A percentile compares a stretch with the other conserved stretches of the same genome.
phyloP scores from a whole-genome alignment of 2,113 vertebrate genomes.

The Limanda limanda region DNA sequence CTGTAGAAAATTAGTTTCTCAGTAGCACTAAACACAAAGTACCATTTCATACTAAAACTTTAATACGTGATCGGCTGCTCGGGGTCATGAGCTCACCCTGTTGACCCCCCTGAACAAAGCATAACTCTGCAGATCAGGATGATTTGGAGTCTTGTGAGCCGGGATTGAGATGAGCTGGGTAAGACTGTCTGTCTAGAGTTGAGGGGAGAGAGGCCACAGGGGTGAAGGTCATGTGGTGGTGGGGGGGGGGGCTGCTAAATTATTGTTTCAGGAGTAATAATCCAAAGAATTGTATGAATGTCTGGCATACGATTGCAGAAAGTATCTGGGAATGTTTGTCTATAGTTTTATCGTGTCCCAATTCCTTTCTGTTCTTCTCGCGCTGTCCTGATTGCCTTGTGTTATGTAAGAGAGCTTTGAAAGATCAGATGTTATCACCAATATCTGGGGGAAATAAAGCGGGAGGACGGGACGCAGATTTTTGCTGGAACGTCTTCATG shows the following conservation, averaged over 20 bases:
- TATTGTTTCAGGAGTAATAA: background rate
- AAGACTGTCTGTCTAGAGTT: slow-evolving; percentile 31
- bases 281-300: background rate
- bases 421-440: slow-evolving; percentile 43
- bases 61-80: background rate
- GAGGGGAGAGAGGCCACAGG: background rate
- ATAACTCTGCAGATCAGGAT: slow-evolving; percentile 51
- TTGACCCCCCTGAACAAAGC: slow-evolving; percentile 17
- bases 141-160: slow-evolving; percentile 34
- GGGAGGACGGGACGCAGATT: background rate
- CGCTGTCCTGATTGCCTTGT: slow-evolving; percentile 7
- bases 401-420: slow-evolving; percentile 48
- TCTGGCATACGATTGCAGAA: background rate
- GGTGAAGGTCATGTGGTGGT: background rate
- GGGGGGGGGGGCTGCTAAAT: background rate
- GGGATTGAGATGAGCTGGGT: slow-evolving; percentile 21
- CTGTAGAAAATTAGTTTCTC: too few relatives aligned
- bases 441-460: slow-evolving; percentile 24
- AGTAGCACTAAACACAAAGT: background rate
- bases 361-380: slow-evolving; percentile 6
- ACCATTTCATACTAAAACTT: background rate
- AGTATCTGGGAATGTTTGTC: slow-evolving; percentile 34
- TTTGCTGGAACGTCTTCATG: slow-evolving; percentile 8
- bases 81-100: background rate
- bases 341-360: background rate